Base-by-base conservation (phyloP, 2,113 vertebrate genomes). In the Alces alces region DNA sequence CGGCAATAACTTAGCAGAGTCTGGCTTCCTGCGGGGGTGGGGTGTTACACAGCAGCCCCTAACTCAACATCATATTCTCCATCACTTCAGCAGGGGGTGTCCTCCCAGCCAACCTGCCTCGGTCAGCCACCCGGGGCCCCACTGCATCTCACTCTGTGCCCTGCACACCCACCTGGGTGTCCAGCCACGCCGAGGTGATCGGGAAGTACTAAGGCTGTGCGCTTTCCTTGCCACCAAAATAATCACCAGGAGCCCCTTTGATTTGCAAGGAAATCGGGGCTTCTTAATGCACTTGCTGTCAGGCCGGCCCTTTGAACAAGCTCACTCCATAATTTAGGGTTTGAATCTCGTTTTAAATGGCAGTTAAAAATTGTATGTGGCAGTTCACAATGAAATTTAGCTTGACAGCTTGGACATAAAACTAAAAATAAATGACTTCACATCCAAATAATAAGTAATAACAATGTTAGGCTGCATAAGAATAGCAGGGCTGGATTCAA, bases 361-460 rank as follows among this genome's bases (percentile, higher is more conserved):
- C 99, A 99, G 99, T 99, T 99, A 99, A 99, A 99, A 99, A 99
- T 99, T 98, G 99, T 98, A 99, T 99, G 98, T 99, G 99, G 99
- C 98, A 99, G 98, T 99, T 99, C 99, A 99, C 98, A 98, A 99
- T 99, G 99, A 99, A 99, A 99, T 99, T 99, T 99, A 99, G 98
- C 99, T 99, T 99, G 99, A 99, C 99, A 99, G 99, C 98, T 98
- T 98, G 99, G 99, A 99, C 99, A 99, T 99, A 99, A 99, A 99
- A 99, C 99, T 99, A 99, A 99, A 99, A 99, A 99, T 99, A 99
- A 99, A 99, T 99, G 99, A 99, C 99, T 99, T 99, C 98, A 98
- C 99, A 98, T 99, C 99, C 99, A 99, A 99, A 99, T 99, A 99
- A 99, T 99, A 99, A 99, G 99, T 99, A 99, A 99, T 99, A 99